A percentile compares a stretch with the other conserved stretches of the same genome.
Conservation (phyloP, 2,113 vertebrate species). For the Rhombomys opimus region DNA sequence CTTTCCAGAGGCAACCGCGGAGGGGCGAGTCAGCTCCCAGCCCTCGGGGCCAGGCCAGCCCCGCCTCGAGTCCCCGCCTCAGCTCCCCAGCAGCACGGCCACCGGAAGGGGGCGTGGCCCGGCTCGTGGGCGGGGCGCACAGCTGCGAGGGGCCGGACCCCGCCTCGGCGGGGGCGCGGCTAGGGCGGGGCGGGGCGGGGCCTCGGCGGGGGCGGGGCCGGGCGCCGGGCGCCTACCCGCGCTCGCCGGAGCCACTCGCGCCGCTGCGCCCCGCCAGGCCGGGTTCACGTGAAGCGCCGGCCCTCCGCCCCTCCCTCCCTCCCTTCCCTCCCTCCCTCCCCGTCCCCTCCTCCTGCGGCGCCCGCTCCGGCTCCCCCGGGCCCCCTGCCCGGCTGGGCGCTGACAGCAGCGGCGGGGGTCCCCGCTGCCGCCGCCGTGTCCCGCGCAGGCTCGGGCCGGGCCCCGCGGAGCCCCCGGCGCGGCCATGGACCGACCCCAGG, state of each 20-base stretch:
- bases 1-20: accelerated
- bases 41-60: background rate
- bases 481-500: slow-evolving; percentile 85
- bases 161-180: slow-evolving; percentile 62
- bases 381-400: slow-evolving; percentile 77
- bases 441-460: slow-evolving; percentile 70
- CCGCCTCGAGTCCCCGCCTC: background rate
- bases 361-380: slow-evolving; percentile 55
- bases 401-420: slow-evolving; percentile 77
- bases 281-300: slow-evolving; percentile 73
- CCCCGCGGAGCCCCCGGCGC: slow-evolving; percentile 53
- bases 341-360: background rate
- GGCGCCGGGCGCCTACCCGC: background rate
- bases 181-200: background rate
- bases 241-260: slow-evolving; percentile 17
- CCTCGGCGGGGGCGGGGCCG: background rate
- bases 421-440: slow-evolving; percentile 48
- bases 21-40: accelerated
- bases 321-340: slow-evolving; percentile 57
- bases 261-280: slow-evolving; percentile 57
- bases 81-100: background rate
- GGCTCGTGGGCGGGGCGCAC: background rate
- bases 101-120: slow-evolving; percentile 74
- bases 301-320: slow-evolving; percentile 67
- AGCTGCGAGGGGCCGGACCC: background rate